Percentiles rank a stretch among this genome's conserved stretches.
Conservation (phyloP, 2,888 invertebrate genomes). For the Meta bourneti region DNA sequence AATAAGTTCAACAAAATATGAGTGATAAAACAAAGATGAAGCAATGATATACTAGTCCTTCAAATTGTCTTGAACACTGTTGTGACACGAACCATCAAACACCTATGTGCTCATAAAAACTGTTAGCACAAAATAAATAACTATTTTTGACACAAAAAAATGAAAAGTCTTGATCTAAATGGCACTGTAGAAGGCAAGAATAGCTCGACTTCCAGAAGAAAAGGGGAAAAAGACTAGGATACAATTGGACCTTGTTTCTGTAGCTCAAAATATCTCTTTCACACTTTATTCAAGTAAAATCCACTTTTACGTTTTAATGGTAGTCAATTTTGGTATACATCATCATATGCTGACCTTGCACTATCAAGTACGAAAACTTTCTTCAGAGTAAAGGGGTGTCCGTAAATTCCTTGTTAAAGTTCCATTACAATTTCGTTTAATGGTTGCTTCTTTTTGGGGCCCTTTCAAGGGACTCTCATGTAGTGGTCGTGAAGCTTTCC, state of each 20-base stretch:
- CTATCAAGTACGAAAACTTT: conserved; percentile 67
- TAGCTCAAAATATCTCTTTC: not conserved
- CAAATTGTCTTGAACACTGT: not conserved
- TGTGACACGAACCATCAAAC: not conserved
- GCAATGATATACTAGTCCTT: not conserved
- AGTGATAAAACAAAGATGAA: conserved; percentile 13
- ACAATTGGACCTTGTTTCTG: conserved; percentile 42
- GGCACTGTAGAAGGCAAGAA: conserved; percentile 36
- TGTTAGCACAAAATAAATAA: conserved; percentile 31
- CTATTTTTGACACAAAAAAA: not conserved
- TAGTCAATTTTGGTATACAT: not conserved
- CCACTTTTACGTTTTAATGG: not conserved
- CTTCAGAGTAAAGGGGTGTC: conserved; percentile 72
- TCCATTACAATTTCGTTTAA: conserved; percentile 71
- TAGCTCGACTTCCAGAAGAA: not conserved
- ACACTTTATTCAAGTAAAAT: not conserved
- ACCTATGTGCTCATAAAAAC: conserved; percentile 24
- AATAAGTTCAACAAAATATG: conserved; percentile 40
- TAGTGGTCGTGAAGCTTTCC: conserved; percentile 60
- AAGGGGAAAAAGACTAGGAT: conserved; percentile 47
- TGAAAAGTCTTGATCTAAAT: conserved; percentile 16
- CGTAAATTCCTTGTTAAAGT: conserved; percentile 71
- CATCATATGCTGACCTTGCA: not conserved
- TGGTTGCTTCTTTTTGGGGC: conserved; percentile 68
- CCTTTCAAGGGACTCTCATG: conserved; percentile 54